Conservation (phyloP, 2,113 vertebrate genomes). For the Ammospiza nelsoni region DNA sequence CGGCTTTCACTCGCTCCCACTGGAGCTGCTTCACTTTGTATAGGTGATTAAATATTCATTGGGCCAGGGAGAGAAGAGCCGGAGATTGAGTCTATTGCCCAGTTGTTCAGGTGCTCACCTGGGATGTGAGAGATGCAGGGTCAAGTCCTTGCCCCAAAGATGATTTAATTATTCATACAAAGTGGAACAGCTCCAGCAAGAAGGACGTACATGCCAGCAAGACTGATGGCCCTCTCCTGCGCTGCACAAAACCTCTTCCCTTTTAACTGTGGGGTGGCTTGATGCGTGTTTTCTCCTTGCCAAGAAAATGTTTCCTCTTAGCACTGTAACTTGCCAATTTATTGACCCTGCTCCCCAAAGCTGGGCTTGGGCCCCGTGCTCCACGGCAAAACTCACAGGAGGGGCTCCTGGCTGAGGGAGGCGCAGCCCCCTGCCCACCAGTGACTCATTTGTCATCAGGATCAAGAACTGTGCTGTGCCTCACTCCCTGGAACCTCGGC, state of each 20-base stretch:
- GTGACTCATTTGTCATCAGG: accelerated
- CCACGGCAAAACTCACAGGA: accelerated
- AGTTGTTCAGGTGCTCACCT: not conserved
- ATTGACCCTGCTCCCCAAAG: not conserved
- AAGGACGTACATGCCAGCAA: accelerated
- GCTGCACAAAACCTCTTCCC: not conserved
- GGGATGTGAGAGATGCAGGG: not conserved
- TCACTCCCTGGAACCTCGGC: accelerated
- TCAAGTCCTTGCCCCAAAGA: constrained; percentile 16
- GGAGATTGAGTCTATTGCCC: constrained; percentile 62
- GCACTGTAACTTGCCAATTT: not conserved
- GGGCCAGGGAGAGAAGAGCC: constrained; percentile 28
- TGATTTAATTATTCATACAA: constrained; percentile 59
- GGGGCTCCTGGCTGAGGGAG: accelerated
- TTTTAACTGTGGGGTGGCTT: not conserved
- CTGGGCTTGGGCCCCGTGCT: accelerated
- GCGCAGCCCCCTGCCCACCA: not conserved
- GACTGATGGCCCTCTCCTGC: not conserved
- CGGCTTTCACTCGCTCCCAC: not conserved
- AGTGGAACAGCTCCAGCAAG: constrained; percentile 12
- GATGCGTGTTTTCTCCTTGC: not conserved
- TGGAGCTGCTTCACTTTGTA: constrained; percentile 22
- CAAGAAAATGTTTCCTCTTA: not conserved
- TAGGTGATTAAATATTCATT: constrained; percentile 32
- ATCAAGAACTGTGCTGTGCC: not conserved